Evolutionary conservation across 2,797 vertebrate species (phyloP).

Genomic region (Amblyraja radiata): DNA sequence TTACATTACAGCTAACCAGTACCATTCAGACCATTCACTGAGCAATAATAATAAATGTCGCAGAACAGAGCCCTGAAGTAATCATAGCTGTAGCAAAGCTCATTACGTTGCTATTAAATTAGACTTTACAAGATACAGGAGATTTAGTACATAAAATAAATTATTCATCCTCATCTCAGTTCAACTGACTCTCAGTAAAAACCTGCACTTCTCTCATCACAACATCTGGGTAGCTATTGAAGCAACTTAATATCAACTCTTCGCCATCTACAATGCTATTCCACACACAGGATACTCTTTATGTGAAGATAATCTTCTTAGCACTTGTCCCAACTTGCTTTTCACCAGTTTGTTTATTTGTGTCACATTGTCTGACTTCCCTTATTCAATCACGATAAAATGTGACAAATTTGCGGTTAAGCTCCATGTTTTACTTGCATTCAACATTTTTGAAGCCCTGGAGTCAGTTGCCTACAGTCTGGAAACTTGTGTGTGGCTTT

Average conservation of each 20-base stretch:
- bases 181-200: not conserved
- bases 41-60: not conserved
- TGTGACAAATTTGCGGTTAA: not conserved
- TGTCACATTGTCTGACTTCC: not conserved
- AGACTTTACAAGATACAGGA: not conserved
- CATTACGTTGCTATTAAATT: not conserved
- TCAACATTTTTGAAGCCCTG: not conserved
- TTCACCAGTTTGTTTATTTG: not conserved
- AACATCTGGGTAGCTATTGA: not conserved
- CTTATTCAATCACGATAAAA: not conserved
- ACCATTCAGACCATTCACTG: not conserved
- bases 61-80: not conserved
- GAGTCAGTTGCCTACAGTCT: not conserved
- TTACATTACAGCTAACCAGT: not conserved
- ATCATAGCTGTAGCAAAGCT: not conserved
- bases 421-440: not conserved
- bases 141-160: not conserved
- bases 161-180: not conserved
- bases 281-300: not conserved
- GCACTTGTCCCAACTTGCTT: not conserved
- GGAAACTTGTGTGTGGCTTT: no score
- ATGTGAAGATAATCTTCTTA: not conserved
- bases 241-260: not conserved
- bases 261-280: not conserved
- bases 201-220: not conserved